Percentiles rank a stretch among this genome's conserved stretches.
Conservation (phyloP, 2,888 invertebrate genomes). For the Deilephila porcellus region DNA sequence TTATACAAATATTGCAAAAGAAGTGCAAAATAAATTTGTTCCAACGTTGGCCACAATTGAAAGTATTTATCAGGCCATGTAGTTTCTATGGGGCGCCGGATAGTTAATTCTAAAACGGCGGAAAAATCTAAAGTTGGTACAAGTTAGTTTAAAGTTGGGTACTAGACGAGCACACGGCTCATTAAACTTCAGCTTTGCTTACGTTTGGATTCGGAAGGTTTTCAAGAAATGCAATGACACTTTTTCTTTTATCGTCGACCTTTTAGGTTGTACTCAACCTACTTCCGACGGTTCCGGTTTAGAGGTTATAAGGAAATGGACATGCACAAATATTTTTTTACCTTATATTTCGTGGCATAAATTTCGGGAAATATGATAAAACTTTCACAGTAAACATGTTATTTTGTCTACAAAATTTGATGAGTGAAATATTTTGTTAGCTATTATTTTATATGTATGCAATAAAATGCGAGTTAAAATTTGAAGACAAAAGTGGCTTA, state of each 20-base stretch:
- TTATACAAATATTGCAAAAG: neutral
- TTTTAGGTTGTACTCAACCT: constrained; percentile 60
- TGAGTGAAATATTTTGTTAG: too few species aligned
- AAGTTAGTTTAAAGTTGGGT: constrained; percentile 63
- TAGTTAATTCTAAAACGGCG: constrained; percentile 57
- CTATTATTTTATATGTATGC: too few species aligned
- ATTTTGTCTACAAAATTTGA: too few species aligned
- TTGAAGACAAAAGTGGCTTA: too few species aligned
- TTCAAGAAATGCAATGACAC: constrained; percentile 65
- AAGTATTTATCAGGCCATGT: constrained; percentile 43
- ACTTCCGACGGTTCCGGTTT: constrained; percentile 45
- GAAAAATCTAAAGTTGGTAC: constrained; percentile 60
- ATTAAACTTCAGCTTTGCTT: constrained; percentile 74
- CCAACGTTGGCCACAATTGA: constrained; percentile 38
- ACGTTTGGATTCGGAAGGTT: constrained; percentile 63
- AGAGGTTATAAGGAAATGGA: constrained; percentile 44
- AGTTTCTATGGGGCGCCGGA: constrained; percentile 52
- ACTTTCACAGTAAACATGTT: neutral
- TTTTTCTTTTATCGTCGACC: constrained; percentile 71
- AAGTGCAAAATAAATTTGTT: constrained; percentile 33
- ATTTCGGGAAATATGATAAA: neutral
- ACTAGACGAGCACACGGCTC: constrained; percentile 63
- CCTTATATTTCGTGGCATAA: neutral
- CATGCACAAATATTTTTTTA: constrained; percentile 22
- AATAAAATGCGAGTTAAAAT: too few species aligned